Percentiles rank a stretch among this genome's conserved stretches.
Evolutionary conservation across 2,113 vertebrate genomes (phyloP).

Genomic region (Hippocampus mohnikei): DNA sequence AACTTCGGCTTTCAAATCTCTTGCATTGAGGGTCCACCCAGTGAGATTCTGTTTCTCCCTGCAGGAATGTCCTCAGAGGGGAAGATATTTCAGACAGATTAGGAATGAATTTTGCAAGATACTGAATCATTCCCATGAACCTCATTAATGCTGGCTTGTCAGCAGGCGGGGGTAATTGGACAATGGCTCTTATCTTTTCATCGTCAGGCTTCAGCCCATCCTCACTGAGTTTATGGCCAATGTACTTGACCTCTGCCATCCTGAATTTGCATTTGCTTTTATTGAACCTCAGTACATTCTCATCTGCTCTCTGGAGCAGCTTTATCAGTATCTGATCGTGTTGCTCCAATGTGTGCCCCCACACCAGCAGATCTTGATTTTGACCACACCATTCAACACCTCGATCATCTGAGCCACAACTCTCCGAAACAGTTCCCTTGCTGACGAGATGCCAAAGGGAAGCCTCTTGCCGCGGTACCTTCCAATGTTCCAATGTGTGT

Average conservation of each 20-base stretch:
- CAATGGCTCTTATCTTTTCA: conserved; percentile 9
- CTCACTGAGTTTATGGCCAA: neutral
- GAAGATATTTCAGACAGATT: conserved; percentile 4
- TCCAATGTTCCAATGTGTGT: neutral
- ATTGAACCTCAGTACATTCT: conserved; percentile 5
- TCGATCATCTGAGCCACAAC: conserved; percentile 16
- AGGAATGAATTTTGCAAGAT: conserved; percentile 3
- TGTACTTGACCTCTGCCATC: conserved; percentile 4
- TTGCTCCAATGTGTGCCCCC: neutral
- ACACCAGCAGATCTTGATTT: too few relatives aligned
- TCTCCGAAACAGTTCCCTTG: conserved; percentile 17
- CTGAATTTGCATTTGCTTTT: conserved; percentile 10
- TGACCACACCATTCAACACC: conserved; percentile 9
- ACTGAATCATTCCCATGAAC: conserved; percentile 1
- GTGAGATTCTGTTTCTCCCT: neutral
- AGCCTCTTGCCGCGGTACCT: conserved; percentile 3
- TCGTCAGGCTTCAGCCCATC: conserved; percentile 3
- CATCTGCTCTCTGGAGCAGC: neutral
- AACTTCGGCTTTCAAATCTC: neutral
- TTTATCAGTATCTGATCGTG: neutral
- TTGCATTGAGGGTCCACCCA: neutral
- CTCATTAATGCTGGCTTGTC: neutral
- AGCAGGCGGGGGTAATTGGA: neutral
- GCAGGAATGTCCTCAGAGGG: neutral
- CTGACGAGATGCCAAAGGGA: conserved; percentile 18